Evolutionary conservation across 2,113 vertebrate species (phyloP).

Genomic region (Noturus placidus): DNA sequence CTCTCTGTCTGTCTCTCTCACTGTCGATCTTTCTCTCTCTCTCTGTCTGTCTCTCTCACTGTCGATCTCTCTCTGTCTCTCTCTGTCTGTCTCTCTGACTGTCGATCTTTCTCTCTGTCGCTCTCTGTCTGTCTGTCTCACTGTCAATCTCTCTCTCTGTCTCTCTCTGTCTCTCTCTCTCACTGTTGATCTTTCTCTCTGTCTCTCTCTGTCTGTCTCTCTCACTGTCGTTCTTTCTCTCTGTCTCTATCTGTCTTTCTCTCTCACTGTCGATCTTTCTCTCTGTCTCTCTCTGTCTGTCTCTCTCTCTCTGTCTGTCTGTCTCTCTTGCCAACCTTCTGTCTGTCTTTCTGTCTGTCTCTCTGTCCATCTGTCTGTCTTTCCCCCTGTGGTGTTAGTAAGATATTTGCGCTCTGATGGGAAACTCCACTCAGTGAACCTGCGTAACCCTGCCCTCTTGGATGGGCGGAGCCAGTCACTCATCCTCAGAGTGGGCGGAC

Average conservation of each 20-base stretch:
- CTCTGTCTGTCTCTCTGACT: neutral
- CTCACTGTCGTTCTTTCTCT: neutral
- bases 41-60: neutral
- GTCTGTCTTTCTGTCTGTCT: neutral
- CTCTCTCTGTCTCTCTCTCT: neutral
- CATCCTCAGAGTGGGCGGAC: constrained; percentile 78
- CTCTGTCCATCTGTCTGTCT: neutral
- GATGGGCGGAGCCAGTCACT: constrained; percentile 78
- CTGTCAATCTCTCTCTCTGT: too few relatives aligned
- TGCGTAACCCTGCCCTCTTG: constrained; percentile 77
- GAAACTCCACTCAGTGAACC: constrained; percentile 79
- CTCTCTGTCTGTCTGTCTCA: neutral
- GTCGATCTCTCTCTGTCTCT: neutral
- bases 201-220: neutral
- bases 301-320: neutral
- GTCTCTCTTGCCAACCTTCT: too few relatives aligned
- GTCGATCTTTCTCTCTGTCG: too few relatives aligned
- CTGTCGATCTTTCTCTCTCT: too few relatives aligned
- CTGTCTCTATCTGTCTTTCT: neutral
- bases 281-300: neutral
- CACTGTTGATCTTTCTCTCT: too few relatives aligned
- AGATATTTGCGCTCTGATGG: constrained; percentile 82
- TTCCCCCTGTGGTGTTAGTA: constrained; percentile 73
- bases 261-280: neutral
- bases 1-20: too few relatives aligned